phyloP scores from a whole-genome alignment of 1,140 invertebrate genomes.

The Ceratoteleas bidentatus region DNA sequence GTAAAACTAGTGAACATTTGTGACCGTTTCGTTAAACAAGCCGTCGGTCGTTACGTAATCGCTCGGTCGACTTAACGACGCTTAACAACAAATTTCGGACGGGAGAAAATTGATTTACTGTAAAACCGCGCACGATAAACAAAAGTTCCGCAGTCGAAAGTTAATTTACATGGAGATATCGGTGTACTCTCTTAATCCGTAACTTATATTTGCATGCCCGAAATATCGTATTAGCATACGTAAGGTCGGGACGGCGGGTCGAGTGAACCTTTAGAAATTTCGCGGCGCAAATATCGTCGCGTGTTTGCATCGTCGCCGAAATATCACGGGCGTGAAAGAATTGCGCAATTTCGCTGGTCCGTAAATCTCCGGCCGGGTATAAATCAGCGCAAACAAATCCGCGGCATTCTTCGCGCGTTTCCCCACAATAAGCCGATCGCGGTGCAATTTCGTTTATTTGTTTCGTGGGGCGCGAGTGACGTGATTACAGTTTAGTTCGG shows the following conservation, averaged over 20 bases:
- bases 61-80: too few species aligned
- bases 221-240: slow-evolving; percentile 51
- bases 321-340: slow-evolving; percentile 51
- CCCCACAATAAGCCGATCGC: too few species aligned
- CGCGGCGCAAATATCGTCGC: neutral
- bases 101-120: too few species aligned
- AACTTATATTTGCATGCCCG: slow-evolving; percentile 46
- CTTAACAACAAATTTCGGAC: too few species aligned
- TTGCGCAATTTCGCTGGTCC: slow-evolving; percentile 58
- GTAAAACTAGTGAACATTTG: too few species aligned
- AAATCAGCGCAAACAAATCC: slow-evolving; percentile 47
- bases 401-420: slow-evolving; percentile 15
- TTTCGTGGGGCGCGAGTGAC: neutral
- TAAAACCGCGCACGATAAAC: too few species aligned
- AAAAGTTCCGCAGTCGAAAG: slow-evolving; percentile 13
- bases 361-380: too few species aligned
- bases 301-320: slow-evolving; percentile 33
- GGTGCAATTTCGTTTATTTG: too few species aligned
- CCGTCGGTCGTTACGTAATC: too few species aligned
- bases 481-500: neutral
- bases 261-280: slow-evolving; percentile 21
- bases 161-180: slow-evolving; percentile 49
- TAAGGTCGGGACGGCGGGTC: slow-evolving; percentile 12
- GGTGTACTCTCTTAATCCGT: slow-evolving; percentile 38
- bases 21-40: too few species aligned